Conservation (phyloP, 2,113 vertebrate species). For the Pipra filicauda region DNA sequence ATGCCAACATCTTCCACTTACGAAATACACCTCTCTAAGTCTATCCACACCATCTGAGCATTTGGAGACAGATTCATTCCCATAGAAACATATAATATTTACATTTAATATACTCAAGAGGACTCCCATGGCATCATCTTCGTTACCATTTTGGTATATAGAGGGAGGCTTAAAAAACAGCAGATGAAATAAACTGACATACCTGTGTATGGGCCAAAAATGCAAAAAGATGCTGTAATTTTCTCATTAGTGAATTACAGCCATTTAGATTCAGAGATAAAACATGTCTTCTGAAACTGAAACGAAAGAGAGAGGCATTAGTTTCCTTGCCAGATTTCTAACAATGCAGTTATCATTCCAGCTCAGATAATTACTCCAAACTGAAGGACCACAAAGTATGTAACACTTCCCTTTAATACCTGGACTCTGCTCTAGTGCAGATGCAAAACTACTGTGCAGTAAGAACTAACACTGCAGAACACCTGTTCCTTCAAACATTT, state of each 20-base stretch:
- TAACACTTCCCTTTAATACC: background rate
- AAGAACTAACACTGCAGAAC: background rate
- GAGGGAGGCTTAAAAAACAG: background rate
- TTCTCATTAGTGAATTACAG: constrained; percentile 91
- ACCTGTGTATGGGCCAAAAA: constrained; percentile 98
- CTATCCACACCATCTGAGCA: background rate
- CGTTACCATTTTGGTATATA: background rate
- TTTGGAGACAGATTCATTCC: background rate
- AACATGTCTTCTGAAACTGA: constrained; percentile 93
- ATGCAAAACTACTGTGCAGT: background rate
- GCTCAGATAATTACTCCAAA: background rate
- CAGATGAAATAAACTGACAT: constrained; percentile 1
- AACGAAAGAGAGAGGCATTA: background rate
- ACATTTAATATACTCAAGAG: background rate
- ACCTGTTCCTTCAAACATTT: background rate
- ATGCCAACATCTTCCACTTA: background rate
- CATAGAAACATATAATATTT: background rate
- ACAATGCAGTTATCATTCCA: background rate
- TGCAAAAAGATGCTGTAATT: constrained; percentile 94
- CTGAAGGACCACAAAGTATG: background rate
- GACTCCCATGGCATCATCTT: background rate
- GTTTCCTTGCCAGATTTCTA: background rate
- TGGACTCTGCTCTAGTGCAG: background rate
- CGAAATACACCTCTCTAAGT: accelerated
- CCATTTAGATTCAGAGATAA: constrained; percentile 90